Conservation (phyloP, 2,113 vertebrate genomes). For the Ramphastos sulfuratus region DNA sequence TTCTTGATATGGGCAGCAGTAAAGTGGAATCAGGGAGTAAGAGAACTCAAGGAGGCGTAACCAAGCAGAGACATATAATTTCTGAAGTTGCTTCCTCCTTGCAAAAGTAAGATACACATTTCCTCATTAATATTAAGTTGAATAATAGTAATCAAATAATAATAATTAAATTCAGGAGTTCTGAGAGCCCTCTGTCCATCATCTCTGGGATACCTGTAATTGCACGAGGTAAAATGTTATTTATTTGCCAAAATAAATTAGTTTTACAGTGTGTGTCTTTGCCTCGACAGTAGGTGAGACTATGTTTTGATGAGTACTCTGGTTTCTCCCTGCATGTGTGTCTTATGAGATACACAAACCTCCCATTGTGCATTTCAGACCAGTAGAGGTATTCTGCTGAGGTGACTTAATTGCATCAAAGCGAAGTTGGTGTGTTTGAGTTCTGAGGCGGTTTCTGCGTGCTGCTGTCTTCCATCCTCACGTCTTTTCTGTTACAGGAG, state of each 20-base stretch:
- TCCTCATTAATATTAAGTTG: background rate
- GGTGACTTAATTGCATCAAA: background rate
- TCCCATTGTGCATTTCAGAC: background rate
- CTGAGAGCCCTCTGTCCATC: background rate
- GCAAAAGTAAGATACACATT: background rate
- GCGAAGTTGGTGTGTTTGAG: background rate
- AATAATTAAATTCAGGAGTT: background rate
- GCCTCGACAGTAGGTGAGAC: background rate
- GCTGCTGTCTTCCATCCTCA: background rate
- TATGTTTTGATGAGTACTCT: background rate
- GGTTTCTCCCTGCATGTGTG: background rate
- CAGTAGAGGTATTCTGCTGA: background rate
- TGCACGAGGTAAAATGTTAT: background rate
- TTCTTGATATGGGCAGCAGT: background rate
- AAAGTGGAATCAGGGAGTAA: background rate
- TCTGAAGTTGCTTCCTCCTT: background rate
- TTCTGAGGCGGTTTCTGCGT: background rate
- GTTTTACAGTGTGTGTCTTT: background rate
- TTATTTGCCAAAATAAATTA: background rate
- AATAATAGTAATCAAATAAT: background rate
- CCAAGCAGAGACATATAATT: background rate
- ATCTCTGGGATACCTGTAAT: background rate
- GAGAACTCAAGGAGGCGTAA: background rate
- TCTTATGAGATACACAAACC: background rate
- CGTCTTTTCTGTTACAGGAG: background rate